These are phyloP conservation scores for Aelia acuminata DNA, from an alignment of 2,888 invertebrate species.

Conservation along the genomic window DNA sequence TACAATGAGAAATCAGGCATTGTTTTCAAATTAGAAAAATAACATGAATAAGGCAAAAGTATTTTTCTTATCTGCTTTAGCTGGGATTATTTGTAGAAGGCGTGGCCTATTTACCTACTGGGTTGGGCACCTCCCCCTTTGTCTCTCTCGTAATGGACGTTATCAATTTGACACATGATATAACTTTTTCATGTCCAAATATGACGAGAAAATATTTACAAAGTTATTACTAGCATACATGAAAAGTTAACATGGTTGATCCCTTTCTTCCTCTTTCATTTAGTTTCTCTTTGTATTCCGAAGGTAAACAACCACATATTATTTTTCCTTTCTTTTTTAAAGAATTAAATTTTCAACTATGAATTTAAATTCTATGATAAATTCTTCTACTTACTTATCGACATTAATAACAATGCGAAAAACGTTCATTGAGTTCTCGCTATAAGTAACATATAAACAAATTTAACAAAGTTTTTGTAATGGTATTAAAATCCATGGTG, in stretches of 20 bases:
- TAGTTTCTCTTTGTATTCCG: too few species aligned
- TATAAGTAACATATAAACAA: too few species aligned
- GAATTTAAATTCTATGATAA: too few species aligned
- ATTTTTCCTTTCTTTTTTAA: too few species aligned
- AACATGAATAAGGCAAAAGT: not conserved
- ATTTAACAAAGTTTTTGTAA: too few species aligned
- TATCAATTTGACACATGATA: slow-evolving; percentile 5
- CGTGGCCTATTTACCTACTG: slow-evolving; percentile 11
- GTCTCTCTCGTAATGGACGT: not conserved
- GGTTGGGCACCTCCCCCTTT: slow-evolving; percentile 5
- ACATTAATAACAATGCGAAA: too few species aligned
- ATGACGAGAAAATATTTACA: not conserved
- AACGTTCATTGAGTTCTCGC: too few species aligned
- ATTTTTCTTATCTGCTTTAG: not conserved
- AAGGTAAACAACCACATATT: too few species aligned
- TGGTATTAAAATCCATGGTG: too few species aligned
- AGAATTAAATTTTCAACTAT: too few species aligned
- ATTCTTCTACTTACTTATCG: too few species aligned
- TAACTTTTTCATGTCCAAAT: not conserved
- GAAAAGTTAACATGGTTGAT: not conserved
- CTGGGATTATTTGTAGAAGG: not conserved
- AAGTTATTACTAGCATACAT: not conserved
- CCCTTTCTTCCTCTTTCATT: not conserved
- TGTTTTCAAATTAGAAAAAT: not conserved
- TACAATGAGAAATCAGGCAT: not conserved